Evolutionary conservation across 2,888 invertebrate species (phyloP).

Genomic region (Troides oblongomaculatus): DNA sequence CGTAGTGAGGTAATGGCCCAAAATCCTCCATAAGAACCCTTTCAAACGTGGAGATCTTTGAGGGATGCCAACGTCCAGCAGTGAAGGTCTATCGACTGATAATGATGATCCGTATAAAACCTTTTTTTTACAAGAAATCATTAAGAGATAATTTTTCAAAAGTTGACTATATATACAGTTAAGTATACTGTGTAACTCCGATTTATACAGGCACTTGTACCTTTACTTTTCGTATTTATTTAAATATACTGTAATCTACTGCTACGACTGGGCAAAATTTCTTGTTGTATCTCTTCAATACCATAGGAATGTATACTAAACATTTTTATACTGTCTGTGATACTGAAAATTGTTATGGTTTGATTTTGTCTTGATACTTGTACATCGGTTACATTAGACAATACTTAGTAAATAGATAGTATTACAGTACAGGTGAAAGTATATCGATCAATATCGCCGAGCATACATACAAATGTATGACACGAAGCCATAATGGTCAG

Average conservation of each 20-base stretch:
- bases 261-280: not conserved
- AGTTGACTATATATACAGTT: too few species aligned
- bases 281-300: not conserved
- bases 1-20: too few species aligned
- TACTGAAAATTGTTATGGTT: not conserved
- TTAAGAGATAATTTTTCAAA: too few species aligned
- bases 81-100: too few species aligned
- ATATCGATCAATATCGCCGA: conserved; percentile 51
- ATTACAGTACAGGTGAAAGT: conserved; percentile 18
- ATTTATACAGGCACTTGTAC: too few species aligned
- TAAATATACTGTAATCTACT: not conserved
- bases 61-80: too few species aligned
- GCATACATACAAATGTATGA: conserved; percentile 57
- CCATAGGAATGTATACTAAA: not conserved
- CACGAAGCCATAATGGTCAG: conserved; percentile 66
- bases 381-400: not conserved
- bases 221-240: too few species aligned
- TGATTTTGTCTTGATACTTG: not conserved
- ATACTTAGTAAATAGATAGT: not conserved
- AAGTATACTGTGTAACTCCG: too few species aligned
- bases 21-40: too few species aligned
- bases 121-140: too few species aligned
- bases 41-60: too few species aligned
- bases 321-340: not conserved
- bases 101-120: too few species aligned